phyloP scores from a whole-genome alignment of 2,113 vertebrate genomes.

The Rostratula benghalensis region DNA sequence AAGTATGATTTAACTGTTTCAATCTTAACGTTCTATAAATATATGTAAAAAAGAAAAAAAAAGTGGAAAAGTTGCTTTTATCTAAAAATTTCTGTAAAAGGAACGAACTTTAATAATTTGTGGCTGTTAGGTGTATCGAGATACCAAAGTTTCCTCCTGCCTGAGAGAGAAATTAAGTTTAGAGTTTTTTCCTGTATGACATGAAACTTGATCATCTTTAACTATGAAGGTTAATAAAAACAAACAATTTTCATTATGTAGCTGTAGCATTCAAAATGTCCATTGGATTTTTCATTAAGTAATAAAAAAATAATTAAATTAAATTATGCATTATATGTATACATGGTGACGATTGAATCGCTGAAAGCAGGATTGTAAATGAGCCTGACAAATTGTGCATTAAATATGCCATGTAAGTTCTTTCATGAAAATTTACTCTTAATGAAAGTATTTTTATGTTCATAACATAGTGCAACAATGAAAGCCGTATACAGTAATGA shows the following conservation, averaged over 20 bases:
- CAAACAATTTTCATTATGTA: neutral
- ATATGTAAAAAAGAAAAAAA: neutral
- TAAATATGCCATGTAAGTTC: conserved; percentile 30
- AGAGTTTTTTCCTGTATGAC: neutral
- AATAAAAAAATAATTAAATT: conserved; percentile 41
- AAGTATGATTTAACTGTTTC: neutral
- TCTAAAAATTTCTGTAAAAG: neutral
- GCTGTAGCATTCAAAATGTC: neutral
- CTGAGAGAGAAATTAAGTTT: neutral
- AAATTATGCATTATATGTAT: conserved; percentile 22
- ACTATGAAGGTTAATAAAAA: conserved; percentile 10
- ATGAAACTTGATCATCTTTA: neutral
- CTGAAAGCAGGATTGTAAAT: conserved; percentile 2
- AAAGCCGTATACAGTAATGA: neutral
- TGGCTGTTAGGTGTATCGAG: neutral
- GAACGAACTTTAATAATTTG: neutral
- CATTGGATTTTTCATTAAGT: conserved; percentile 1
- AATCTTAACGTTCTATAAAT: neutral
- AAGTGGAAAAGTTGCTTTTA: neutral
- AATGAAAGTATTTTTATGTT: conserved; percentile 26
- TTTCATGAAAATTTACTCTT: conserved; percentile 30
- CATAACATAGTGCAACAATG: neutral
- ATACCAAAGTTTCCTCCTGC: neutral
- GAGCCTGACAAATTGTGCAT: conserved; percentile 1
- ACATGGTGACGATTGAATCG: neutral